Evolutionary conservation across 1,140 invertebrate species (phyloP).

Genomic region (Drosophila pectinifera): DNA sequence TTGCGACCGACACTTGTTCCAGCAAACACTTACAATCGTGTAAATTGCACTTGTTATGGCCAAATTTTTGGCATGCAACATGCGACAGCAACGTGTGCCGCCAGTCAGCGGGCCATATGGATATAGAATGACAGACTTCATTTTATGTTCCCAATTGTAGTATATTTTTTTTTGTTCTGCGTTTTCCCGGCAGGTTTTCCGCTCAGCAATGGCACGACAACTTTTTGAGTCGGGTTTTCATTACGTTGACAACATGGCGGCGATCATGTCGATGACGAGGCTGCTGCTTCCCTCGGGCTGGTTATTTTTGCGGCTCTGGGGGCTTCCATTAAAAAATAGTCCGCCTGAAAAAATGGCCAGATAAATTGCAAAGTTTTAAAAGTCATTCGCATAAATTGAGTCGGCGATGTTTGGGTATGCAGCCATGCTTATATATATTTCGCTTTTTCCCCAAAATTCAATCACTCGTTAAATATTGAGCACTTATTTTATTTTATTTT

Average conservation of each 20-base stretch:
- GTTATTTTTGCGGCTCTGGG: slow-evolving; percentile 17
- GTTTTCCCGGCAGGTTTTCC: slow-evolving; percentile 10
- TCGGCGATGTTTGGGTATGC: not conserved
- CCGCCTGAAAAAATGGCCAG: slow-evolving; percentile 48
- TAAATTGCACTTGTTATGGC: slow-evolving; percentile 89
- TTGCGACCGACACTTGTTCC: not conserved
- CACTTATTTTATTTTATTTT: slow-evolving; percentile 32
- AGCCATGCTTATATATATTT: slow-evolving; percentile 11
- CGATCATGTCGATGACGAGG: slow-evolving; percentile 23
- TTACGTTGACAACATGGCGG: slow-evolving; percentile 61
- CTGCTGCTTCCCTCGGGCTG: slow-evolving; percentile 3
- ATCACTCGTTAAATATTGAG: slow-evolving; percentile 46
- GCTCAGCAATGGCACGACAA: slow-evolving; percentile 40
- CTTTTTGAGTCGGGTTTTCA: slow-evolving; percentile 62
- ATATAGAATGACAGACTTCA: slow-evolving; percentile 86
- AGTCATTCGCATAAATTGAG: slow-evolving; percentile 49
- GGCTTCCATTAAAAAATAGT: slow-evolving; percentile 45
- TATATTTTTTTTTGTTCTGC: slow-evolving; percentile 3
- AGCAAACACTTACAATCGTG: slow-evolving; percentile 87
- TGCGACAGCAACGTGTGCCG: slow-evolving; percentile 86
- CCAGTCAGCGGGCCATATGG: slow-evolving; percentile 85
- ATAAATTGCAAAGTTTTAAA: slow-evolving; percentile 56
- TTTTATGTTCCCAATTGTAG: slow-evolving; percentile 70
- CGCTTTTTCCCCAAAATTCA: slow-evolving; percentile 22
- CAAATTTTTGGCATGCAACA: slow-evolving; percentile 88